Percentiles rank a stretch among this genome's conserved stretches.
Evolutionary conservation across 2,113 vertebrate species (phyloP).

Genomic region (Mugil cephalus): DNA sequence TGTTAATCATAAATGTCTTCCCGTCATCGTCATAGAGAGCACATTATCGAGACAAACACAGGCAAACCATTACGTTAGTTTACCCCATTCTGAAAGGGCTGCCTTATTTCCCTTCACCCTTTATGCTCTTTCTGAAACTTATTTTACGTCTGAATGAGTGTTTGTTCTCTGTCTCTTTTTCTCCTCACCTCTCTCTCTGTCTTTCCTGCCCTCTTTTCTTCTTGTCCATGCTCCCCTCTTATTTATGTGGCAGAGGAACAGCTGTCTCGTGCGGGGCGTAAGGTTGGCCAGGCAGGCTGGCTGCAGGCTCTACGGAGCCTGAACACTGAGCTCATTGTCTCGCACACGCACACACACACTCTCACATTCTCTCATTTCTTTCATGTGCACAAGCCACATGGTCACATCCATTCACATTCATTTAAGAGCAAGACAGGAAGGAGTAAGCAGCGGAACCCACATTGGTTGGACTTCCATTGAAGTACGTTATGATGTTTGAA

Average conservation of each 20-base stretch:
- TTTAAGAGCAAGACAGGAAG: constrained; percentile 45
- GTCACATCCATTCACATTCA: constrained; percentile 63
- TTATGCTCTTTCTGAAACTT: constrained; percentile 26
- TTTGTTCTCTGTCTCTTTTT: constrained; percentile 48
- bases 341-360: constrained; percentile 41
- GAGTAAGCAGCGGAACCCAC: constrained; percentile 52
- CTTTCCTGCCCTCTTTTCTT: constrained; percentile 42
- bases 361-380: constrained; percentile 29
- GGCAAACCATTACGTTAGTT: neutral
- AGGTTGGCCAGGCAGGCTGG: constrained; percentile 75
- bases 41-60: neutral
- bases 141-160: constrained; percentile 46
- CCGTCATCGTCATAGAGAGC: too few species aligned
- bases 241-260: constrained; percentile 77
- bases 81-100: constrained; percentile 1
- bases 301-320: constrained; percentile 68
- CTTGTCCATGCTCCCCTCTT: constrained; percentile 29
- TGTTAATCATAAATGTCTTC: too few species aligned
- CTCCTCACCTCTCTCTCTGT: constrained; percentile 12
- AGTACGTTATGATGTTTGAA: constrained; percentile 23
- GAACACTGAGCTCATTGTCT: constrained; percentile 83
- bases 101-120: constrained; percentile 1
- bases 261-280: constrained; percentile 84
- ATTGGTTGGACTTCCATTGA: constrained; percentile 34
- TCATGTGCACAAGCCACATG: constrained; percentile 34